A percentile compares a stretch with the other conserved stretches of the same genome.
These are phyloP conservation scores for Pediacus dermestoides DNA, from an alignment of 2,888 invertebrate genomes.

Conservation along the genomic window DNA sequence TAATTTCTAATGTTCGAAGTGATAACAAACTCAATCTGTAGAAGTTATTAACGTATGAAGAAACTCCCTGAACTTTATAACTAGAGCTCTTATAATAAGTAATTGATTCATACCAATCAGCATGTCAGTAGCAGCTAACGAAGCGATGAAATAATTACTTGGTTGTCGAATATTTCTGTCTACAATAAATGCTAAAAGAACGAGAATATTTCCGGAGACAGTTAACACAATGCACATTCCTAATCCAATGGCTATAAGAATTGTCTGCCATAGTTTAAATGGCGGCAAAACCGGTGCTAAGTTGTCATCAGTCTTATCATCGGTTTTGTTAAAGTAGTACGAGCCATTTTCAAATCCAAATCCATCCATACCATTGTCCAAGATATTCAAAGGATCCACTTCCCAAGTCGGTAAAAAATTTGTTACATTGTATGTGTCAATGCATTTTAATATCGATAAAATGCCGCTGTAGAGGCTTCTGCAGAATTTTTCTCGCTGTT, in stretches of 20 bases:
- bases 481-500: conserved; percentile 70
- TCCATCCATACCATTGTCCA: not conserved
- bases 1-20: not conserved
- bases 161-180: conserved; percentile 93
- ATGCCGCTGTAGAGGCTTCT: conserved; percentile 62
- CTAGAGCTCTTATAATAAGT: not conserved
- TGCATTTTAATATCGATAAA: conserved; percentile 60
- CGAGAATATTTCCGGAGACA: conserved; percentile 92
- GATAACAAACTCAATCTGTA: not conserved
- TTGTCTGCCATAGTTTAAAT: conserved; percentile 86
- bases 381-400: conserved; percentile 36
- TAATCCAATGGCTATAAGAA: conserved; percentile 82
- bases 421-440: conserved; percentile 52
- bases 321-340: conserved; percentile 19
- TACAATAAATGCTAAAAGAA: conserved; percentile 90
- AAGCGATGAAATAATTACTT: conserved; percentile 99
- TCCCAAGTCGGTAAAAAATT: conserved; percentile 38
- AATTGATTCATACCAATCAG: conserved; percentile 77
- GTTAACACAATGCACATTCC: conserved; percentile 88
- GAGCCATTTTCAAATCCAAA: conserved; percentile 2
- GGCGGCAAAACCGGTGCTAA: conserved; percentile 68
- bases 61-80: too few species aligned
- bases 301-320: conserved; percentile 24
- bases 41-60: conserved; percentile 1
- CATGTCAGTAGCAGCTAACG: conserved; percentile 94